Base-by-base conservation (phyloP, 2,888 invertebrate species). In the Thyatira batis region DNA sequence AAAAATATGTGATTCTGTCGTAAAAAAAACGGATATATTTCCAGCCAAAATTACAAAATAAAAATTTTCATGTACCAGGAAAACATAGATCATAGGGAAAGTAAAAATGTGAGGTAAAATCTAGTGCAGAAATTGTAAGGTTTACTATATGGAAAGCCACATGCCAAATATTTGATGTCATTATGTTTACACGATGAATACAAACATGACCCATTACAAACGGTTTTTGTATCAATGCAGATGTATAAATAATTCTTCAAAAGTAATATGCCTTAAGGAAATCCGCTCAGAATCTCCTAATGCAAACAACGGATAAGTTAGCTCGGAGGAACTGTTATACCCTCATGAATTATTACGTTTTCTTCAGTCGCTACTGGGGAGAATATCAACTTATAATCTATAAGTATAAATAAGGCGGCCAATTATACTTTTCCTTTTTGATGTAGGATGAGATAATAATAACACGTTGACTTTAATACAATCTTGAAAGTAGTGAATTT, bases 221-320 rank as follows among this genome's bases (percentile, higher is more conserved):
- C 6, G 21, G 10, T 21, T 21, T n/a, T 21, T n/a, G 21, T 45
- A 45, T 45, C 11, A n/a, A 43, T 21, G 23, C 21, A 20, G 20
- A 21, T n/a, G 43, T 27, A 48, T 53, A 53, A 49, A 50, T 54
- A 54, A 50, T 54, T 54, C 46, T 30, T 46, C 39, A 13, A 46
- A 51, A 45, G 48, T 48, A 43, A 54, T 28, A 43, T 39, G 10
- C 28, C 49, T 43, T 30, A 20, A 44, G 53, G 44, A 49, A 49
- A 44, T 45, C 51, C 17, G 17, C 23, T 33, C 33, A 10, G 20
- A 44, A 49, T 43, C 9, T 51, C 48, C 28, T 44, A 51, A 51
- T 54, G 51, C 45, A 48, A 51, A 54, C 54, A 53, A 44, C 33
- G 33, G 48, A 28, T 49, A 50, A 53, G 49, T 46, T 50, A 25